These are phyloP conservation scores for Coendou prehensilis DNA, from an alignment of 2,797 vertebrate genomes.

Conservation along the genomic window DNA sequence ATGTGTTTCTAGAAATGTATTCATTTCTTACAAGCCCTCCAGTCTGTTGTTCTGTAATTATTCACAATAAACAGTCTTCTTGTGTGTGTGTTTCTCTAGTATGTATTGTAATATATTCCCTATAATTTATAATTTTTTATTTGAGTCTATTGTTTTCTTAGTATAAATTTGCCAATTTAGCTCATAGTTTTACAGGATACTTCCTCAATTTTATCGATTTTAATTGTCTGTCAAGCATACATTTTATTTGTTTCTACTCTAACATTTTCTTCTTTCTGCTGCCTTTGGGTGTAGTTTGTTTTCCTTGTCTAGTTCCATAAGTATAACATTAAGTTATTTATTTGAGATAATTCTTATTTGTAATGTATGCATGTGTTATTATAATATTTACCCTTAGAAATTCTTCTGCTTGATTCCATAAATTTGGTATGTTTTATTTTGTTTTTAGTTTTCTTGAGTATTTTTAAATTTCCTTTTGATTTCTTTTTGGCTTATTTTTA, in stretches of 20 bases:
- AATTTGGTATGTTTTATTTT: neutral
- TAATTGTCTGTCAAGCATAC: neutral
- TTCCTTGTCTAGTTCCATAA: neutral
- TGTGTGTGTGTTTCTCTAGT: neutral
- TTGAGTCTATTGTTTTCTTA: neutral
- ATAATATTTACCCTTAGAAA: neutral
- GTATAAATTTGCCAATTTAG: neutral
- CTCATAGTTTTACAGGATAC: neutral
- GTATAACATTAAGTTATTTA: neutral
- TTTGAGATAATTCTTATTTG: neutral
- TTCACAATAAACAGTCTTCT: neutral
- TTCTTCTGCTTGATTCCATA: neutral
- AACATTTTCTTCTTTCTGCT: neutral
- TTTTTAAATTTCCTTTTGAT: too few relatives aligned
- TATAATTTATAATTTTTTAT: neutral
- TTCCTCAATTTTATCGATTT: neutral
- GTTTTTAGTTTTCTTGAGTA: too few relatives aligned
- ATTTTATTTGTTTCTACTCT: neutral
- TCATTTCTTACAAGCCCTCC: neutral
- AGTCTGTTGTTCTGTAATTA: neutral
- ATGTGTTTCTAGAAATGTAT: neutral
- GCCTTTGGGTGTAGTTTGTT: neutral
- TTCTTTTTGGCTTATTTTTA: neutral
- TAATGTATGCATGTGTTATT: neutral
- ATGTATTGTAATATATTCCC: neutral